A percentile compares a stretch with the other conserved stretches of the same genome.
phyloP scores from a whole-genome alignment of 2,113 vertebrate genomes.

The Danio rerio region DNA sequence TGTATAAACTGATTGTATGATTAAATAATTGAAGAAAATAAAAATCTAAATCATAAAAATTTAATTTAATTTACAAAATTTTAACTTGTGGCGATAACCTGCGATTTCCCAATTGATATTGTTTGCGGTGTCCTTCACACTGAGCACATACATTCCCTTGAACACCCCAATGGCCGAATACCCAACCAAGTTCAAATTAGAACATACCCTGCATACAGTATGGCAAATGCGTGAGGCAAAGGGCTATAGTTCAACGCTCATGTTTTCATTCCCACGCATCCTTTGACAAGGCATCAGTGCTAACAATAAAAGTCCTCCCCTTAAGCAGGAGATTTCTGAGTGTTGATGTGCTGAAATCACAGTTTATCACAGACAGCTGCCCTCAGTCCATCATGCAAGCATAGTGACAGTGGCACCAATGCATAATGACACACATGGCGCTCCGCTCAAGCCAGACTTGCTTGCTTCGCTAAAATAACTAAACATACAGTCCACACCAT shows the following conservation, averaged over 20 bases:
- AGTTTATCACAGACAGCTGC: constrained; percentile 37
- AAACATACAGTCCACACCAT: neutral
- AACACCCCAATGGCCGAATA: neutral
- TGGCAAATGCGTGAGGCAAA: neutral
- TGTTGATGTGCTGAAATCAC: constrained; percentile 15
- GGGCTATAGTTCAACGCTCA: neutral
- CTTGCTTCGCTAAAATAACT: neutral
- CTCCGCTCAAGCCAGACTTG: constrained; percentile 1
- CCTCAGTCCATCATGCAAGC: constrained; percentile 1
- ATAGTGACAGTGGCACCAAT: neutral
- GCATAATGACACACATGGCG: constrained; percentile 6
- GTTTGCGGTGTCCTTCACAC: neutral
- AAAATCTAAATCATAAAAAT: neutral
- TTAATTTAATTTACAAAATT: neutral
- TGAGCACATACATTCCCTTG: neutral
- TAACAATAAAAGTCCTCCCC: constrained; percentile 10
- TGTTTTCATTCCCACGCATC: constrained; percentile 18
- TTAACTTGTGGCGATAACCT: neutral
- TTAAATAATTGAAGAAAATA: no score
- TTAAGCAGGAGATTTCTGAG: constrained; percentile 18
- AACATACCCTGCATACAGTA: neutral
- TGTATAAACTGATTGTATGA: no score
- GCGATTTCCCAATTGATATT: neutral
- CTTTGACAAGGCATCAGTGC: constrained; percentile 34
- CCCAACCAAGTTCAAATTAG: neutral